phyloP scores from a whole-genome alignment of 64 coral and sea anemone genomes.

The Cladopsammia gracilis region DNA sequence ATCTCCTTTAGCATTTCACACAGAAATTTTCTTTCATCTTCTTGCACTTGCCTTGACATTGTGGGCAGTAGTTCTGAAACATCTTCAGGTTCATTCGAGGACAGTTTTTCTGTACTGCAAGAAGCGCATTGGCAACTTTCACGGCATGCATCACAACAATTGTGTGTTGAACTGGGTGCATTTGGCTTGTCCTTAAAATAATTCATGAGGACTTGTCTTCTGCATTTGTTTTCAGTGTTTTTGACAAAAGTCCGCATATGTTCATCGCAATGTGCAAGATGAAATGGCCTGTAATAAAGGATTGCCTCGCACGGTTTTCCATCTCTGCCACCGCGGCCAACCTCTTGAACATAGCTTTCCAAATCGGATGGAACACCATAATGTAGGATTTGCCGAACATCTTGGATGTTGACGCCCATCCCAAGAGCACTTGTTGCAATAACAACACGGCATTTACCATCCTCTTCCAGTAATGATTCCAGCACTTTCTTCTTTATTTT shows the following conservation, averaged over 20 bases:
- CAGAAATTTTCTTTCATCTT: conserved; percentile 18
- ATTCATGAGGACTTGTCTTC: background rate
- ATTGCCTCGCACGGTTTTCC: conserved; percentile 6
- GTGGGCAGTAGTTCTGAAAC: background rate
- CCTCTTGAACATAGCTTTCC: conserved; percentile 49
- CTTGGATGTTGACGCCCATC: conserved; percentile 54
- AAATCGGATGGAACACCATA: conserved; percentile 28
- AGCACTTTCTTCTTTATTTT: conserved; percentile 38
- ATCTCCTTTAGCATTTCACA: conserved; percentile 13
- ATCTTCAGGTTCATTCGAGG: background rate
- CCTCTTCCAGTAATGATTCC: background rate
- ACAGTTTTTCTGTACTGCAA: background rate
- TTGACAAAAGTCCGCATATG: conserved; percentile 13
- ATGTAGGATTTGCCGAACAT: conserved; percentile 36
- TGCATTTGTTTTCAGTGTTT: conserved; percentile 9
- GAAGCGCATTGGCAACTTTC: conserved; percentile 9
- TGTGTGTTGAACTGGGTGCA: background rate
- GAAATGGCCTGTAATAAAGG: conserved; percentile 12
- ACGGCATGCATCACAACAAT: conserved; percentile 52
- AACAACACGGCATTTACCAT: background rate
- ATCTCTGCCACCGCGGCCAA: conserved; percentile 50
- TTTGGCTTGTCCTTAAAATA: conserved; percentile 55
- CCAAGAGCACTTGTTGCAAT: conserved; percentile 53
- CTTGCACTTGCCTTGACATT: background rate
- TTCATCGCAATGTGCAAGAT: conserved; percentile 49